A percentile compares a stretch with the other conserved stretches of the same genome.
Evolutionary conservation across 1,140 invertebrate species (phyloP).

Genomic region (Tetraneura akinire): DNA sequence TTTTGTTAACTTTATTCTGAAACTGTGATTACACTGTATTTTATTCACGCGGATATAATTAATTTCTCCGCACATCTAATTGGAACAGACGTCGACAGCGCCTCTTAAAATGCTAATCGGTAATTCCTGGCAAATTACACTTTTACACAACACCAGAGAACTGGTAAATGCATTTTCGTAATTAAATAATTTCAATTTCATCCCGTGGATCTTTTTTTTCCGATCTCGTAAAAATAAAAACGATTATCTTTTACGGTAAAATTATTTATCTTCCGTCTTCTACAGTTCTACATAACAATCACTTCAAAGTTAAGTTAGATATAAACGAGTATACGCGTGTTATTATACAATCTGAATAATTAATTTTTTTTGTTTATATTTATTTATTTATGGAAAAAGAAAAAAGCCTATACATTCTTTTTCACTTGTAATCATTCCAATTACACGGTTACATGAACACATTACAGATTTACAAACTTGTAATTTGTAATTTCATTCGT

Average conservation of each 20-base stretch:
- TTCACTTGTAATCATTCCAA: background rate
- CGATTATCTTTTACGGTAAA: slow-evolving; percentile 16
- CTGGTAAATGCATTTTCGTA: background rate
- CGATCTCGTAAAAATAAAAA: background rate
- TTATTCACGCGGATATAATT: background rate
- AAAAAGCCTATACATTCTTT: background rate
- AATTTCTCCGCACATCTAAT: background rate
- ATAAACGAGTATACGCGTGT: too few relatives aligned
- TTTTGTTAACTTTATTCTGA: too few relatives aligned
- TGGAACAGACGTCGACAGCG: background rate
- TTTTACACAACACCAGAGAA: background rate
- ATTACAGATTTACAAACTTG: background rate
- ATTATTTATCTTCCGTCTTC: background rate
- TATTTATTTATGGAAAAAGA: background rate
- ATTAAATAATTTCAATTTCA: slow-evolving; percentile 30
- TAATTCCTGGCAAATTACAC: slow-evolving; percentile 3
- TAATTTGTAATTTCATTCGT: background rate
- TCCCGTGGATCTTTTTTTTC: background rate
- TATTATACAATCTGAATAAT: slow-evolving; percentile 29
- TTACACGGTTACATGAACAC: background rate
- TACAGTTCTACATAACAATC: background rate
- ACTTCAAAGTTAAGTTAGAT: background rate
- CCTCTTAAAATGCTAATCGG: background rate
- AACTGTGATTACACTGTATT: background rate
- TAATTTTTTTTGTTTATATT: slow-evolving; percentile 11